A percentile compares a stretch with the other conserved stretches of the same genome.
These are phyloP conservation scores for Leptocoma aspasia DNA, from an alignment of 2,113 vertebrate genomes.

Conservation along the genomic window DNA sequence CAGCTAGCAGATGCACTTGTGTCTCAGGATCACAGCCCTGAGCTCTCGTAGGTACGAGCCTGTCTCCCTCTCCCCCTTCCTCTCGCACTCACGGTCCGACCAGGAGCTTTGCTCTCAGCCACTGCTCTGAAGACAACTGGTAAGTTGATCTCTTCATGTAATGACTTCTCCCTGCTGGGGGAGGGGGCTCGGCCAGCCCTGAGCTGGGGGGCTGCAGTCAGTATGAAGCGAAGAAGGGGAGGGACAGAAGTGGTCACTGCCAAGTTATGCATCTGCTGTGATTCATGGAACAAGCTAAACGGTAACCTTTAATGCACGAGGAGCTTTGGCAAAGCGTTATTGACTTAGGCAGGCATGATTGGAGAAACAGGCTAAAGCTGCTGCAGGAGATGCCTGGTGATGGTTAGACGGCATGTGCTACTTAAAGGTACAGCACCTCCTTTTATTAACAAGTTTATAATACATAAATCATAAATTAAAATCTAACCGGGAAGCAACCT, in stretches of 20 bases:
- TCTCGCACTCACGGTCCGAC: conserved; percentile 41
- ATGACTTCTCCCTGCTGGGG: conserved; percentile 79
- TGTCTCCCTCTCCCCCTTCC: conserved; percentile 23
- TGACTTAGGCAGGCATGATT: conserved; percentile 66
- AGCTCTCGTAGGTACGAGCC: conserved; percentile 43
- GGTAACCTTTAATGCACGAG: conserved; percentile 58
- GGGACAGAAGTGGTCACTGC: conserved; percentile 71
- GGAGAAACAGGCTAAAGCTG: conserved; percentile 40
- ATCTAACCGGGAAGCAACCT: neutral
- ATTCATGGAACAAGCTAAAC: conserved; percentile 70
- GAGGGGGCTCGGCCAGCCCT: conserved; percentile 73
- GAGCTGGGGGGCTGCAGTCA: conserved; percentile 74
- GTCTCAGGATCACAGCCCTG: conserved; percentile 64
- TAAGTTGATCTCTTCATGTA: conserved; percentile 87
- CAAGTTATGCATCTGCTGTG: conserved; percentile 76
- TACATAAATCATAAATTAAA: neutral
- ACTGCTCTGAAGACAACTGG: conserved; percentile 79
- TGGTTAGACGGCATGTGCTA: conserved; percentile 17
- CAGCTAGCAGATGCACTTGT: conserved; percentile 77
- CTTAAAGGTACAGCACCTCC: conserved; percentile 48
- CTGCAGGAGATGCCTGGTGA: conserved; percentile 29
- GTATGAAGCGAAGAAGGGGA: conserved; percentile 70
- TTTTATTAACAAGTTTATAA: neutral
- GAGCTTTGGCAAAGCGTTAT: conserved; percentile 45
- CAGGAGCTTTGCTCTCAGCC: conserved; percentile 74